These are phyloP conservation scores for Aporophyla lueneburgensis DNA, from an alignment of 2,888 invertebrate genomes.

Conservation along the genomic window DNA sequence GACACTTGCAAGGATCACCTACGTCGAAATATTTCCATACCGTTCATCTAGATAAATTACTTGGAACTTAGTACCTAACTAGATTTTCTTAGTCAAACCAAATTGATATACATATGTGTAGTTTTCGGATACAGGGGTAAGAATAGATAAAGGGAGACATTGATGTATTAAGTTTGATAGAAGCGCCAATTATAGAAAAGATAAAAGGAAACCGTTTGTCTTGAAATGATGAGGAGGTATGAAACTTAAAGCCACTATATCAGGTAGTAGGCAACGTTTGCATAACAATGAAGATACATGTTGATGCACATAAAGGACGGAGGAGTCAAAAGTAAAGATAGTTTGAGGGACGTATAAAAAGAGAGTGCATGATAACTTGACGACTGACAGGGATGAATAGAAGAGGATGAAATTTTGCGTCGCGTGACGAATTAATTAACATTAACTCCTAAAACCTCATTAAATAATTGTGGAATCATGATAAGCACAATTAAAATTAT, in stretches of 20 bases:
- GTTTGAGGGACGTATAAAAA: conserved; percentile 6
- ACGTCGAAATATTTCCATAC: background rate
- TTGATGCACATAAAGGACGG: background rate
- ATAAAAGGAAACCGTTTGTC: background rate
- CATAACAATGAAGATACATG: background rate
- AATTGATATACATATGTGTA: background rate
- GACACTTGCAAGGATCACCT: background rate
- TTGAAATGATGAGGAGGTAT: background rate
- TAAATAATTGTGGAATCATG: conserved; percentile 7
- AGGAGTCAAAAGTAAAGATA: background rate
- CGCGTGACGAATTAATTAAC: no score
- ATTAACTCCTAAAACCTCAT: background rate
- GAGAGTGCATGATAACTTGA: background rate
- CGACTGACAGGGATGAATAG: background rate
- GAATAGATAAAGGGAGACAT: background rate
- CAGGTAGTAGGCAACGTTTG: background rate
- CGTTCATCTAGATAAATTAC: no score
- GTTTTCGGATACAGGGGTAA: background rate
- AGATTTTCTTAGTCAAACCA: background rate
- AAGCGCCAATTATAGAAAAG: background rate
- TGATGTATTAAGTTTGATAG: background rate
- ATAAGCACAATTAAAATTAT: conserved; percentile 31
- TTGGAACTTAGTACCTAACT: background rate
- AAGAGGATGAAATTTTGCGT: conserved; percentile 1
- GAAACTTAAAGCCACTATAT: background rate